Conservation (phyloP, 2,797 vertebrate genomes). For the Melanotaenia parkinsoni region DNA sequence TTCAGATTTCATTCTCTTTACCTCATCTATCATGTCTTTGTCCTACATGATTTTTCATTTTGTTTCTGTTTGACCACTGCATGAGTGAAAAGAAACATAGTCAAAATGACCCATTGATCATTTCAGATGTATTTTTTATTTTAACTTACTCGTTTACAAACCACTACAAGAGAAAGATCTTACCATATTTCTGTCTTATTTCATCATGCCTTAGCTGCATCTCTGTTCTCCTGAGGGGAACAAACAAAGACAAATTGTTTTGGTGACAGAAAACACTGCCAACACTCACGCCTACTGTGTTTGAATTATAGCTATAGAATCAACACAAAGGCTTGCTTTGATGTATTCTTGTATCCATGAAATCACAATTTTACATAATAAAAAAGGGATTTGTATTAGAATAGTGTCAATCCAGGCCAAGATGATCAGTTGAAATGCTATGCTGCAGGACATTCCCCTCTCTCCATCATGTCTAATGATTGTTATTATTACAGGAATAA, state of each 20-base stretch:
- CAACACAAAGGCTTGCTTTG: slow-evolving; percentile 8
- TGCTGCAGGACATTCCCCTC: background rate
- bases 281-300: background rate
- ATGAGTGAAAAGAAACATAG: background rate
- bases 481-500: background rate
- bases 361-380: background rate
- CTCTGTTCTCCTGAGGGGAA: slow-evolving; percentile 87
- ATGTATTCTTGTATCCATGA: background rate
- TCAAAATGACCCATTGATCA: background rate
- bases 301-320: slow-evolving; percentile 1
- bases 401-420: background rate
- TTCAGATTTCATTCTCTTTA: background rate
- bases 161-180: slow-evolving; percentile 30
- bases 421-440: background rate
- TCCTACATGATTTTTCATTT: background rate
- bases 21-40: background rate
- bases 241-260: slow-evolving; percentile 47
- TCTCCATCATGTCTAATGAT: background rate
- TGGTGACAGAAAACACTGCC: slow-evolving; percentile 29
- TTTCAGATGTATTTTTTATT: slow-evolving; percentile 12
- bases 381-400: background rate
- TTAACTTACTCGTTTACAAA: slow-evolving; percentile 3
- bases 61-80: slow-evolving; percentile 7
- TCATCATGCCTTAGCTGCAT: slow-evolving; percentile 94
- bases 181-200: slow-evolving; percentile 95